Conservation (phyloP, 2,113 vertebrate genomes). For the Sinosuthora webbiana region DNA sequence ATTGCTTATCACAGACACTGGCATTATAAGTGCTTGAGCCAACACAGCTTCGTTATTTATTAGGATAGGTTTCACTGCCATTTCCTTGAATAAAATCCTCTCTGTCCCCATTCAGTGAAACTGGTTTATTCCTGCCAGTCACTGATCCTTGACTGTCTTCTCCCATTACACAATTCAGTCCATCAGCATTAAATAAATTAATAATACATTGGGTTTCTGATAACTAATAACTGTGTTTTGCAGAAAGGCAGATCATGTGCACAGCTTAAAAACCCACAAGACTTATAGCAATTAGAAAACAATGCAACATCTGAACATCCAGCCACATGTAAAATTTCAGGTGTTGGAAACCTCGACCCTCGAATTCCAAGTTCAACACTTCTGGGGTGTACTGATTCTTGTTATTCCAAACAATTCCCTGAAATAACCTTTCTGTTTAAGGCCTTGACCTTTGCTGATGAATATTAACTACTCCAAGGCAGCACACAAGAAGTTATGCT, state of each 20-base stretch:
- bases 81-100: constrained; percentile 70
- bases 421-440: neutral
- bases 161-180: neutral
- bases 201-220: neutral
- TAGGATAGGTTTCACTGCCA: constrained; percentile 54
- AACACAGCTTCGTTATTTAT: constrained; percentile 75
- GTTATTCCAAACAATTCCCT: neutral
- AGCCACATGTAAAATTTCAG: neutral
- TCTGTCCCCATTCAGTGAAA: constrained; percentile 10
- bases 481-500: neutral
- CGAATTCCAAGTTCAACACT: neutral
- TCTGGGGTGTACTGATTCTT: neutral
- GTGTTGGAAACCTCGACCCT: neutral
- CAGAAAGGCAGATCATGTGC: neutral
- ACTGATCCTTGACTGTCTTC: neutral
- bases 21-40: constrained; percentile 74
- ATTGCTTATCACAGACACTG: constrained; percentile 76
- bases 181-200: neutral
- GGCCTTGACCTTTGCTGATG: neutral
- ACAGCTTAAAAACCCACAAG: neutral
- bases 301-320: neutral
- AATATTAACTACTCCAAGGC: neutral
- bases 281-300: neutral
- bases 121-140: constrained; percentile 38
- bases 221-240: neutral